These are phyloP conservation scores for Thamnaconus septentrionalis DNA, from an alignment of 2,113 vertebrate genomes.

Conservation along the genomic window DNA sequence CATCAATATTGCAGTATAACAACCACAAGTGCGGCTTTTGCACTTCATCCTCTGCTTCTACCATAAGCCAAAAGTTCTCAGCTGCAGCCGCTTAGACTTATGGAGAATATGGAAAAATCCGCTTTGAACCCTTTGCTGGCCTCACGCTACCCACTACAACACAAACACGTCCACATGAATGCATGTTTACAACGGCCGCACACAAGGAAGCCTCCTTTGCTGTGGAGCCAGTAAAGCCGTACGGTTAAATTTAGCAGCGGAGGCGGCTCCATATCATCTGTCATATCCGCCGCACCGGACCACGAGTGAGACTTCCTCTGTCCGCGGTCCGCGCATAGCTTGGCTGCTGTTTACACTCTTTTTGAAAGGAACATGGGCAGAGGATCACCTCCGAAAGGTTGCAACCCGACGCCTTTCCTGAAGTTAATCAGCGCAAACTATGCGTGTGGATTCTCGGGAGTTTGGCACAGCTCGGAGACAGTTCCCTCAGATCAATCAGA, in stretches of 20 bases:
- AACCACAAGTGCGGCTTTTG: not conserved
- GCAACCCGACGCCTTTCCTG: not conserved
- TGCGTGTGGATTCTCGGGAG: too few relatives aligned
- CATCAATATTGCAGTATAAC: not conserved
- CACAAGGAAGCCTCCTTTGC: conserved; percentile 21
- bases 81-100: conserved; percentile 60
- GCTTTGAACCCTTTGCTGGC: conserved; percentile 48
- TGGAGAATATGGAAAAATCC: conserved; percentile 39
- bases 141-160: conserved; percentile 37
- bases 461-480: too few relatives aligned
- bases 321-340: conserved; percentile 66
- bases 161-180: not conserved
- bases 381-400: conserved; percentile 2
- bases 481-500: not conserved
- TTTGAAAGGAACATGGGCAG: conserved; percentile 32
- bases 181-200: not conserved
- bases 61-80: conserved; percentile 21
- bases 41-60: conserved; percentile 17
- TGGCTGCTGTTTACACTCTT: conserved; percentile 61
- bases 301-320: conserved; percentile 70
- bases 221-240: conserved; percentile 51
- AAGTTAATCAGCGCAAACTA: not conserved
- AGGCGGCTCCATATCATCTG: conserved; percentile 67
- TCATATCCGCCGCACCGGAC: conserved; percentile 65
- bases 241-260: conserved; percentile 74